A percentile compares a stretch with the other conserved stretches of the same genome.
phyloP scores from a whole-genome alignment of 2,113 vertebrate species.

The Salminus brasiliensis region DNA sequence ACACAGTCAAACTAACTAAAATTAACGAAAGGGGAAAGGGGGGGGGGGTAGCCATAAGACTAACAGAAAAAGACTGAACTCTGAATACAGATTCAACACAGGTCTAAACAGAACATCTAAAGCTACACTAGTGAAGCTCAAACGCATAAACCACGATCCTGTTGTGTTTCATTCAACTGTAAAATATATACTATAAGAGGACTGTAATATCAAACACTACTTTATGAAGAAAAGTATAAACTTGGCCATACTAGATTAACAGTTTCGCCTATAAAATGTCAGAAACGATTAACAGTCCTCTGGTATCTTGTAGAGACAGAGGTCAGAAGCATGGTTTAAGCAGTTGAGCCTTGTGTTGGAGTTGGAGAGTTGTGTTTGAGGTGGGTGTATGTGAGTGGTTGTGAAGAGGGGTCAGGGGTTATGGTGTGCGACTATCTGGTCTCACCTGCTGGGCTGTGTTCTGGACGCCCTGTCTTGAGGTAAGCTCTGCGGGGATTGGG shows the following conservation, averaged over 20 bases:
- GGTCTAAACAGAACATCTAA: neutral
- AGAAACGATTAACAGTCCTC: neutral
- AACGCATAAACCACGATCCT: slow-evolving; percentile 38
- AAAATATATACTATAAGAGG: neutral
- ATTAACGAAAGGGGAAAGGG: neutral
- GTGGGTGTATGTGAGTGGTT: slow-evolving; percentile 5
- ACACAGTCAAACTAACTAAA: neutral
- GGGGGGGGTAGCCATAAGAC: neutral
- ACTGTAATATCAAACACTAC: neutral
- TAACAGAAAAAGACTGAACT: neutral
- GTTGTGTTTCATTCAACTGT: neutral
- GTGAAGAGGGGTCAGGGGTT: slow-evolving; percentile 8
- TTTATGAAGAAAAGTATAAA: neutral
- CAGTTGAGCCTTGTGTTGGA: neutral
- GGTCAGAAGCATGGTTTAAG: slow-evolving; percentile 14
- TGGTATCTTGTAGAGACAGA: neutral
- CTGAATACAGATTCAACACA: slow-evolving; percentile 19
- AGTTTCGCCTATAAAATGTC: neutral
- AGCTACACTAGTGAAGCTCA: slow-evolving; percentile 23
- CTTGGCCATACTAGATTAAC: too few relatives aligned
- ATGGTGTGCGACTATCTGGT: slow-evolving; percentile 76
- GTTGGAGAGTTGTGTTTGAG: too few relatives aligned
- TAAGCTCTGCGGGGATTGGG: slow-evolving; percentile 99
- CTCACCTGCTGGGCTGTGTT: slow-evolving; percentile 99
- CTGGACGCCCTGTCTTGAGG: slow-evolving; percentile 99